phyloP scores from a whole-genome alignment of 2,797 vertebrate genomes.

The Chelon auratus region DNA sequence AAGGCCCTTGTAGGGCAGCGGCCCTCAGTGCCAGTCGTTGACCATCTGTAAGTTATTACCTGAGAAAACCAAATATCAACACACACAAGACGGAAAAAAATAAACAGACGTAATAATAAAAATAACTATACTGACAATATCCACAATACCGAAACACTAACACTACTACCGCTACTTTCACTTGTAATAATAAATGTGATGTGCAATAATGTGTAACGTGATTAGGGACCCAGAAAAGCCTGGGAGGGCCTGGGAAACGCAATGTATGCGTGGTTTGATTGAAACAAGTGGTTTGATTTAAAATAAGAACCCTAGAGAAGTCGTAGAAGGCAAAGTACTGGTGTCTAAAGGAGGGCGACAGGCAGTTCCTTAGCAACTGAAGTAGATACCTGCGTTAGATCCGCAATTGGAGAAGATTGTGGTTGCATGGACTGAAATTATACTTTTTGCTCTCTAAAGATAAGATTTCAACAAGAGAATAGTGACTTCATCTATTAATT shows the following conservation, averaged over 20 bases:
- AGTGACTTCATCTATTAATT: too few relatives aligned
- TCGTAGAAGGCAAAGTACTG: conserved; percentile 26
- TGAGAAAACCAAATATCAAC: conserved; percentile 42
- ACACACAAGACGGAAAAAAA: conserved; percentile 9
- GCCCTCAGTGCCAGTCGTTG: not conserved
- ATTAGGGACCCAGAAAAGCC: conserved; percentile 13
- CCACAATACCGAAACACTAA: conserved; percentile 17
- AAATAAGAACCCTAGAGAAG: conserved; percentile 31
- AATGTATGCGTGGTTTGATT: conserved; percentile 27
- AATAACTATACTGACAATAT: conserved; percentile 25
- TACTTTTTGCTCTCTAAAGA: not conserved
- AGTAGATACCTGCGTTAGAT: conserved; percentile 16
- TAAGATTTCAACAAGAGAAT: too few relatives aligned
- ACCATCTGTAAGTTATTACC: conserved; percentile 58
- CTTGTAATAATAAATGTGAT: conserved; percentile 20
- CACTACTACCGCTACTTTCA: not conserved
- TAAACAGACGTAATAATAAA: conserved; percentile 28
- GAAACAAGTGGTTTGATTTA: conserved; percentile 38
- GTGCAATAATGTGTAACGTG: conserved; percentile 26
- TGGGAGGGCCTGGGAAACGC: conserved; percentile 4
- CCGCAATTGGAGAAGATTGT: conserved; percentile 22
- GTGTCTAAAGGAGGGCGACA: not conserved
- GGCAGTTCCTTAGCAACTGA: conserved; percentile 27
- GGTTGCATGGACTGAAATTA: conserved; percentile 5
- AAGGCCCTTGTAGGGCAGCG: conserved; percentile 29